A percentile compares a stretch with the other conserved stretches of the same genome.
Evolutionary conservation across 2,113 vertebrate genomes (phyloP).

Genomic region (Phrynosoma platyrhinos): DNA sequence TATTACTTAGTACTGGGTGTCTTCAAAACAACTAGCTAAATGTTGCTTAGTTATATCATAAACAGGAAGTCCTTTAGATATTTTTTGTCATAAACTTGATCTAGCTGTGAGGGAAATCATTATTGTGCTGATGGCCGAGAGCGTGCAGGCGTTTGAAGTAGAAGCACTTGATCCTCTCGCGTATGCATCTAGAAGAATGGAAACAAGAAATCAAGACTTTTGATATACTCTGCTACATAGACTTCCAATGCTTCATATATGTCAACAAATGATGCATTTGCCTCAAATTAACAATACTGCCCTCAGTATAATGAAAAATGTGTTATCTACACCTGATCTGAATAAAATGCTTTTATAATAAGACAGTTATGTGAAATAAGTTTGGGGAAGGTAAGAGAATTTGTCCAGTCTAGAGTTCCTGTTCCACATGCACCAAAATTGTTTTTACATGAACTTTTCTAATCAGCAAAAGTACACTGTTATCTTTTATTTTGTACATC

Average conservation of each 20-base stretch:
- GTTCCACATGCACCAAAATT: background rate
- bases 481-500: background rate
- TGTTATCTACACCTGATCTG: background rate
- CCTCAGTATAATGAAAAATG: background rate
- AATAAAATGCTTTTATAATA: background rate
- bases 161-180: constrained; percentile 87
- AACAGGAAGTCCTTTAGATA: constrained; percentile 77
- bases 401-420: background rate
- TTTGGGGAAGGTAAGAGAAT: background rate
- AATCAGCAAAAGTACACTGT: background rate
- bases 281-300: background rate
- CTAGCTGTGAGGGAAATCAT: constrained; percentile 97
- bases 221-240: background rate
- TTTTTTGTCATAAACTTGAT: constrained; percentile 95
- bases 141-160: constrained; percentile 90
- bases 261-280: background rate
- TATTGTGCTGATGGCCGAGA: constrained; percentile 97
- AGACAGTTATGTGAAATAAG: background rate
- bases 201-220: constrained; percentile 33
- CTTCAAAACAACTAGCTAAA: constrained; percentile 85
- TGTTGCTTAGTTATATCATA: constrained; percentile 83
- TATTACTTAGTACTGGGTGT: constrained; percentile 83
- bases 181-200: constrained; percentile 84
- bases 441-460: no score
- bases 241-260: background rate